Evolutionary conservation across 2,888 invertebrate species (phyloP).

Genomic region (Coelopa pilipes): DNA sequence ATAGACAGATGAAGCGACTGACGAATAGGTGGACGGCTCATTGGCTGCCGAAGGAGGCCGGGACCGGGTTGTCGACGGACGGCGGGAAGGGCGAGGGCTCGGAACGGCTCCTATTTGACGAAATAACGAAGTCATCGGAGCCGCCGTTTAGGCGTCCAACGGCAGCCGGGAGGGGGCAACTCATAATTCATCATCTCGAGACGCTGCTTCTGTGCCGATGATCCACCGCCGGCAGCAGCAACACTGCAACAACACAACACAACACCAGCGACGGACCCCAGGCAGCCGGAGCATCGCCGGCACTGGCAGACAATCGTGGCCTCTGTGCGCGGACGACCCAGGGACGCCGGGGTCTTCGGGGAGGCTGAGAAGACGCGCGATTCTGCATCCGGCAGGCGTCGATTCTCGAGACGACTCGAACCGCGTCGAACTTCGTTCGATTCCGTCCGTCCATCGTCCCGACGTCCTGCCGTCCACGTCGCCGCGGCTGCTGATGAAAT

Average conservation of each 20-base stretch:
- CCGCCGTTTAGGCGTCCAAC: conserved; percentile 20
- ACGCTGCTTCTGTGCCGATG: too few relatives aligned
- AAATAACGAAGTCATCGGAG: conserved; percentile 33
- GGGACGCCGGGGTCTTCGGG: not conserved
- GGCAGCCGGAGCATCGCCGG: not conserved
- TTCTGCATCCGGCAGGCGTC: not conserved
- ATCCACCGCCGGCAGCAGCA: conserved; percentile 8
- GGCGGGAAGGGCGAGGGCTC: not conserved
- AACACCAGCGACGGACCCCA: not conserved
- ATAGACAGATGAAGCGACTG: conserved; percentile 1
- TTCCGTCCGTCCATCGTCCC: not conserved
- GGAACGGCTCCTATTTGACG: conserved; percentile 22
- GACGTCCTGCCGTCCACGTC: conserved; percentile 3
- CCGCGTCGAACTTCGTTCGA: not conserved
- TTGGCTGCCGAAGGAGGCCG: not conserved
- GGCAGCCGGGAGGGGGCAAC: not conserved
- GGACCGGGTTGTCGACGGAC: not conserved
- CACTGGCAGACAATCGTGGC: conserved; percentile 17
- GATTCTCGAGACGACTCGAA: not conserved
- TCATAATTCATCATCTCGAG: conserved; percentile 29
- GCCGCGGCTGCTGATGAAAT: conserved; percentile 24
- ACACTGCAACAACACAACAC: not conserved
- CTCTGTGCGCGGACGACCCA: not conserved
- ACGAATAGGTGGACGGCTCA: not conserved
- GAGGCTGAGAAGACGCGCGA: too few relatives aligned